Evolutionary conservation across 2,888 invertebrate genomes (phyloP), one percentile per base, ranked within the genome.

Genomic region (Leptopilina drosophilae): DNA sequence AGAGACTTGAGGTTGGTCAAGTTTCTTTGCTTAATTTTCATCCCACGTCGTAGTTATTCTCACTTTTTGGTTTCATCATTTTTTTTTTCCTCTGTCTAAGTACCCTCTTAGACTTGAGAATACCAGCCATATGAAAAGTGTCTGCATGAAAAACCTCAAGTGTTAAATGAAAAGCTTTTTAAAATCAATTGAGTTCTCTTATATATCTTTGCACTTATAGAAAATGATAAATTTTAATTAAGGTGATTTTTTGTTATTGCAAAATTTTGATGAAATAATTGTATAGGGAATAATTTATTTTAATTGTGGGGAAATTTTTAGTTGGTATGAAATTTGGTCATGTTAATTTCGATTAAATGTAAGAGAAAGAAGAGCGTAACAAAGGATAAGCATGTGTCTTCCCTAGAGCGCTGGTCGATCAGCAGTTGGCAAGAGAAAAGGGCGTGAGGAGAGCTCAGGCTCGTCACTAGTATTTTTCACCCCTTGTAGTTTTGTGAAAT

Each of bases 41-140:
- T 53, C 53, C 53, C 69, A 69, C 26, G 62, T 62, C 7, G 69
- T 69, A 69, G 53, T 53, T 69, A 69, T 20, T 69, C 26, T 69
- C 69, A 53, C 69, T 69, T 69, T 69, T 53, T 12, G 26, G 49
- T 49, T 49, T 49, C 49, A 11, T 49, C 49, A 49, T n/a, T 67
- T 69, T 69, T 69, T 69, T 53, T 33, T 33, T 33, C 33, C 33
- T 26, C 53, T 69, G 69, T 69, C 69, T 69, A 33, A 69, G 69
- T 69, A 69, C 69, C 69, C 69, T 69, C 69, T 69, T 33, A 69
- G 69, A 69, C 69, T 69, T 69, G 69, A 69, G 69, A 53, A 69
- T 12, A 49, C 46, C 69, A 69, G 49, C 69, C 49, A 69, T 53
- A 69, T 69, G 69, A 53, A 69, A 69, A 69, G 69, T 69, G 26